These are phyloP conservation scores for Sphenodon punctatus DNA, from an alignment of 2,797 vertebrate species.

Conservation along the genomic window DNA sequence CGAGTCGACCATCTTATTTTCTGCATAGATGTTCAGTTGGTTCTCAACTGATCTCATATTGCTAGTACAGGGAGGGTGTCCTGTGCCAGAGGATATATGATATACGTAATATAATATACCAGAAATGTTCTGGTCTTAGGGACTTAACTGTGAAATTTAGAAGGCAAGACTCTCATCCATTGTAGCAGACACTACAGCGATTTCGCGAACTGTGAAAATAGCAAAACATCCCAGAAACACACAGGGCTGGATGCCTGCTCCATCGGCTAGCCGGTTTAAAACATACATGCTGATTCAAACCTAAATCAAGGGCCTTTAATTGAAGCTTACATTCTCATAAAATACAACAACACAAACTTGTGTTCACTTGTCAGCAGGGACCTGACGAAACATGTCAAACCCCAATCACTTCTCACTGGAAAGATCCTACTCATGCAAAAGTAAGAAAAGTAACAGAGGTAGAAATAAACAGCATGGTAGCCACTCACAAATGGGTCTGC, in stretches of 20 bases:
- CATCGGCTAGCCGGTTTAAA: neutral
- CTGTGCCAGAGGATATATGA: neutral
- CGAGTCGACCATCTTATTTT: neutral
- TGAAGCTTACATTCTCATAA: neutral
- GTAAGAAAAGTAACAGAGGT: no score
- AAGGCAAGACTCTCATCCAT: neutral
- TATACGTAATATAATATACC: no score
- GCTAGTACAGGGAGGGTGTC: neutral
- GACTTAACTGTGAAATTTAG: neutral
- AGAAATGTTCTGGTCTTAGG: neutral
- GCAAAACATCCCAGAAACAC: neutral
- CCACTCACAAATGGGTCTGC: no score
- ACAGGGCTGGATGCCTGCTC: neutral
- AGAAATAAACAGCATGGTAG: no score
- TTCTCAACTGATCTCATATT: neutral
- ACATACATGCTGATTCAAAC: neutral
- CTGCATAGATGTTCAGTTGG: fast-evolving
- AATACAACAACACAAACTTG: neutral
- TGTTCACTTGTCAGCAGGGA: neutral
- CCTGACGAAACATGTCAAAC: neutral
- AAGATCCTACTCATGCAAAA: neutral
- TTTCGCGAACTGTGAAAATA: neutral
- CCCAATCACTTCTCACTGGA: neutral
- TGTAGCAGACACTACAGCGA: no score
- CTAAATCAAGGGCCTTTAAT: neutral